Percentiles rank a stretch among this genome's conserved stretches.
Conservation (phyloP, 2,888 invertebrate species). For the Apamea anceps region DNA sequence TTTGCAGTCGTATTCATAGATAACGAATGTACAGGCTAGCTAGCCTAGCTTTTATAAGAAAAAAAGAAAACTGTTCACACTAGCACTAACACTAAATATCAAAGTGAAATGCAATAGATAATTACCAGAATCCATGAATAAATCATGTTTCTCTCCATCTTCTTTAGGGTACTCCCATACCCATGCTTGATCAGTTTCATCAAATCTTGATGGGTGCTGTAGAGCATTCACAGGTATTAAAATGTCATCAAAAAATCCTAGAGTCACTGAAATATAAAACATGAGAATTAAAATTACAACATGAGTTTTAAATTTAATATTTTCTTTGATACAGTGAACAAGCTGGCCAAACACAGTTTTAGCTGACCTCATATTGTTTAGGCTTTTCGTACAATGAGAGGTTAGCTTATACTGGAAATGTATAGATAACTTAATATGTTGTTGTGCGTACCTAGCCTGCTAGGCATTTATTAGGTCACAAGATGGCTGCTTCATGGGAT, state of each 20-base stretch:
- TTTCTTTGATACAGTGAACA: background rate
- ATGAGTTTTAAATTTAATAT: background rate
- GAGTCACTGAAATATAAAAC: slow-evolving; percentile 92
- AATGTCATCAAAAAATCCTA: slow-evolving; percentile 99
- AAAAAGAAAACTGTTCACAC: background rate
- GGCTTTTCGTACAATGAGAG: too few relatives aligned
- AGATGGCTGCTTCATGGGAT: background rate
- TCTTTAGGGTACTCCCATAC: slow-evolving; percentile 98
- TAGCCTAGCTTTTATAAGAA: background rate
- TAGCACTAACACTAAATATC: background rate
- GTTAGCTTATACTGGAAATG: too few relatives aligned
- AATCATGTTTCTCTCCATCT: slow-evolving; percentile 95
- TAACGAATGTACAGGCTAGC: background rate
- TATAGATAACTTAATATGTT: too few relatives aligned
- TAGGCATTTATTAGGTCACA: background rate
- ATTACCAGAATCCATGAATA: slow-evolving; percentile 97
- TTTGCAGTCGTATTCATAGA: background rate
- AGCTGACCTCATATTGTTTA: too few relatives aligned
- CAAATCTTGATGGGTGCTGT: slow-evolving; percentile 98
- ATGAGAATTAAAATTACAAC: background rate
- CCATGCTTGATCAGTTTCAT: slow-evolving; percentile 98
- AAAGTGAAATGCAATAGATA: background rate
- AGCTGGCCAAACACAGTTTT: too few relatives aligned
- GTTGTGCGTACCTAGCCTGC: too few relatives aligned
- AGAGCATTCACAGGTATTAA: slow-evolving; percentile 97